These are phyloP conservation scores for Drosophila dives DNA, from an alignment of 2,888 invertebrate species.

Conservation along the genomic window DNA sequence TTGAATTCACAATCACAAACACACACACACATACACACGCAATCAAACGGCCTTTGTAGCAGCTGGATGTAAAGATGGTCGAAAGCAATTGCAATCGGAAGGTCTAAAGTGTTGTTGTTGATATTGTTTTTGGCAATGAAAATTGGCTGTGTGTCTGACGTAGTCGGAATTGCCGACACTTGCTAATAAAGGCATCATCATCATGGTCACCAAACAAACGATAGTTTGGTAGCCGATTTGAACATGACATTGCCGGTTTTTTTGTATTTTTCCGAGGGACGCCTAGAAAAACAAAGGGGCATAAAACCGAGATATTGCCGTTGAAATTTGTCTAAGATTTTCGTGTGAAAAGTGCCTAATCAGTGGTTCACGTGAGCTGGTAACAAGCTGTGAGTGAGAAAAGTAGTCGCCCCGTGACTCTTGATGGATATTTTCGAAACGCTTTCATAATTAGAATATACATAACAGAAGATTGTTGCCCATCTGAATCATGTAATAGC, in stretches of 20 bases:
- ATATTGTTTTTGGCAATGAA: constrained; percentile 66
- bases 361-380: constrained; percentile 62
- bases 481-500: constrained; percentile 25
- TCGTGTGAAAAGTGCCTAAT: constrained; percentile 65
- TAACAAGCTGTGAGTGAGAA: constrained; percentile 55
- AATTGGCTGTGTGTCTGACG: constrained; percentile 67
- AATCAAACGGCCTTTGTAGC: constrained; percentile 39
- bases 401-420: constrained; percentile 36
- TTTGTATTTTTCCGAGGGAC: constrained; percentile 6
- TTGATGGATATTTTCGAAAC: constrained; percentile 39
- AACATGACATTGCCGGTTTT: constrained; percentile 64
- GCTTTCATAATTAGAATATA: constrained; percentile 74
- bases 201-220: constrained; percentile 22
- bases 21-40: constrained; percentile 14
- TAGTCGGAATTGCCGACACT: constrained; percentile 47
- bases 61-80: constrained; percentile 50
- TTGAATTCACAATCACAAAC: constrained; percentile 52
- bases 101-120: constrained; percentile 29
- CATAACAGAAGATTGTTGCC: constrained; percentile 66
- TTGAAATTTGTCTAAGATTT: constrained; percentile 13
- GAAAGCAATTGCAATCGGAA: constrained; percentile 50
- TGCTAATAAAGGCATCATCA: constrained; percentile 49
- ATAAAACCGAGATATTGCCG: constrained; percentile 3
- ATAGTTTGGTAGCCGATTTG: constrained; percentile 45
- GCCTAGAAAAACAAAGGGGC: constrained; percentile 41